A percentile compares a stretch with the other conserved stretches of the same genome.
Evolutionary conservation across 2,113 vertebrate species (phyloP).

Genomic region (Nipponia nippon): DNA sequence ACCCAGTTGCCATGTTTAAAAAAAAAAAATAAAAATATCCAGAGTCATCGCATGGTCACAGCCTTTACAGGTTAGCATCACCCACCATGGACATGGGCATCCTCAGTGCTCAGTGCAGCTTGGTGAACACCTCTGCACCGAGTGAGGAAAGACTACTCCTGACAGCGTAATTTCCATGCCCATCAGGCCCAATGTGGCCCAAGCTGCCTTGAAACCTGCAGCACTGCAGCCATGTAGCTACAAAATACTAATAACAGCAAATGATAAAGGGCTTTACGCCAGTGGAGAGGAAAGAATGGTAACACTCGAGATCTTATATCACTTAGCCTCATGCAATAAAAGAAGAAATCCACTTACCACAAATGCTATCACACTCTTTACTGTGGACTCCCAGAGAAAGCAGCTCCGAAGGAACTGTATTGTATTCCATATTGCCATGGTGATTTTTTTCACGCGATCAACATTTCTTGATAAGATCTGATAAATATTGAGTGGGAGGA

Average conservation of each 20-base stretch:
- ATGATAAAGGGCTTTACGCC: rapidly evolving
- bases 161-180: not conserved
- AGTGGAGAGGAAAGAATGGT: not conserved
- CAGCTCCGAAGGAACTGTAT: slow-evolving; percentile 96
- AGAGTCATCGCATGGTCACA: not conserved
- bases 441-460: slow-evolving; percentile 92
- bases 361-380: slow-evolving; percentile 88
- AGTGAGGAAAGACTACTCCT: not conserved
- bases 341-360: slow-evolving; percentile 83
- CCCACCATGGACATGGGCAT: rapidly evolving
- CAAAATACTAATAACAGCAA: not conserved
- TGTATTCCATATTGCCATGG: slow-evolving; percentile 89
- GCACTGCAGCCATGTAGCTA: not conserved
- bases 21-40: not conserved
- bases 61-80: not conserved
- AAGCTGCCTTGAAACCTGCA: not conserved
- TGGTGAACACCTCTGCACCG: not conserved
- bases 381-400: slow-evolving; percentile 93
- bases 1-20: not conserved
- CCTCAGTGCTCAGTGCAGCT: rapidly evolving
- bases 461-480: slow-evolving; percentile 94
- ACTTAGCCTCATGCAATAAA: not conserved
- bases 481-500: slow-evolving; percentile 45
- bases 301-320: not conserved
- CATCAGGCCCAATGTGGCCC: not conserved